These are phyloP conservation scores for Ariopsis seemanni DNA, from an alignment of 2,113 vertebrate species.

Conservation along the genomic window DNA sequence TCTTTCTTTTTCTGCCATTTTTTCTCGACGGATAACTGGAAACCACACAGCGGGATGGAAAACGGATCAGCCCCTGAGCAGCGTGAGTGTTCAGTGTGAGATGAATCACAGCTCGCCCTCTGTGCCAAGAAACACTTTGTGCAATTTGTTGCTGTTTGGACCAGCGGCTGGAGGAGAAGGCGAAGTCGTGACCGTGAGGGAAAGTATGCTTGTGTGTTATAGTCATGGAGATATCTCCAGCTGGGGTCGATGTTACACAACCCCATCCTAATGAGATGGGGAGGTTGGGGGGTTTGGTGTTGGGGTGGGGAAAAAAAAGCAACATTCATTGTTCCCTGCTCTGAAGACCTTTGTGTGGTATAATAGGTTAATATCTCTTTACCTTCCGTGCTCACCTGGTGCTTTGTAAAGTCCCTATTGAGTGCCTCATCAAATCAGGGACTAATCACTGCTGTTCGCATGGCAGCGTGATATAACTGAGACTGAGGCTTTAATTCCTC, in stretches of 20 bases:
- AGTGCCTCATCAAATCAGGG: conserved; percentile 32
- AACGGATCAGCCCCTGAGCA: conserved; percentile 36
- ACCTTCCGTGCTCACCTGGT: conserved; percentile 25
- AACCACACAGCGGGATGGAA: conserved; percentile 34
- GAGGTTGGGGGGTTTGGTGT: not conserved
- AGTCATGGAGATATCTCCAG: conserved; percentile 26
- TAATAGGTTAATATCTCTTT: conserved; percentile 35
- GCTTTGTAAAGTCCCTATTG: not conserved
- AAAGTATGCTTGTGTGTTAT: not conserved
- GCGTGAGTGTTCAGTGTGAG: conserved; percentile 32
- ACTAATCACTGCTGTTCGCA: conserved; percentile 2
- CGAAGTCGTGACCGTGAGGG: conserved; percentile 23
- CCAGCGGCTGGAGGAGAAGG: conserved; percentile 23
- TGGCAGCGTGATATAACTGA: conserved; percentile 10
- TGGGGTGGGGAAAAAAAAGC: not conserved
- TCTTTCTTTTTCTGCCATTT: not conserved
- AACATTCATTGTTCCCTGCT: not conserved
- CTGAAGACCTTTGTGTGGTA: conserved; percentile 3
- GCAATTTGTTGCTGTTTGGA: conserved; percentile 46
- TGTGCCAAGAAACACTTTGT: conserved; percentile 46
- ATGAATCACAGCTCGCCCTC: conserved; percentile 38
- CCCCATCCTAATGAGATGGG: not conserved
- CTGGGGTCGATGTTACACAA: conserved; percentile 22
- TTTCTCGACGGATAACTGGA: conserved; percentile 28
- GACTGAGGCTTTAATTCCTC: not conserved